Percentiles rank a stretch among this genome's conserved stretches.
Evolutionary conservation across 2,797 vertebrate genomes (phyloP).

Genomic region (Enteromius treurensis): DNA sequence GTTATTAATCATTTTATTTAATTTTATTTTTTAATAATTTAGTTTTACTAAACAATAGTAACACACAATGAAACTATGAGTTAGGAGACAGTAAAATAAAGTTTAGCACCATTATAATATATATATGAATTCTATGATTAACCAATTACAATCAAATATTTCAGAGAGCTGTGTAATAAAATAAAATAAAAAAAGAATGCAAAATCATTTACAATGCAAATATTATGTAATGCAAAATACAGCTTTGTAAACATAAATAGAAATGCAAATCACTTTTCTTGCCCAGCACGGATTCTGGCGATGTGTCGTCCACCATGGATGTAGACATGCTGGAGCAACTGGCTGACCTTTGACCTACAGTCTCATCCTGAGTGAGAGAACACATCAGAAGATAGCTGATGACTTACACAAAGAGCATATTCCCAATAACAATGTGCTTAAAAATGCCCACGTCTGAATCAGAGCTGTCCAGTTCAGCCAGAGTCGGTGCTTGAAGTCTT

Average conservation of each 20-base stretch:
- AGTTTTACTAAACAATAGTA: no score
- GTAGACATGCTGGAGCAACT: constrained; percentile 91
- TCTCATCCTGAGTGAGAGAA: constrained; percentile 82
- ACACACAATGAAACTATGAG: no score
- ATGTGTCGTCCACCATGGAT: constrained; percentile 85
- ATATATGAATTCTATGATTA: background rate
- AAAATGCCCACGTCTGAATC: constrained; percentile 88
- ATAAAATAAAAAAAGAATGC: background rate
- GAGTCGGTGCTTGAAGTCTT: constrained; percentile 90
- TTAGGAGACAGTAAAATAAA: background rate
- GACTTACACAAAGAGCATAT: background rate
- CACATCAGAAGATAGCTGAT: background rate
- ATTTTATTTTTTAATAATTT: no score
- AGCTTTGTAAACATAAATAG: background rate
- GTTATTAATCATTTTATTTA: no score
- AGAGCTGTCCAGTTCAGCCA: constrained; percentile 92
- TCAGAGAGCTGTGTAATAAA: background rate
- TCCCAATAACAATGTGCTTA: background rate
- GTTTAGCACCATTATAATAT: background rate
- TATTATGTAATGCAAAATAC: background rate
- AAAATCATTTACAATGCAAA: no score
- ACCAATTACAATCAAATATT: background rate
- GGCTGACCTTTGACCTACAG: constrained; percentile 76
- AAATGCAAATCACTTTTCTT: constrained; percentile 87
- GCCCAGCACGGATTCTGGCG: constrained; percentile 80